phyloP scores from a whole-genome alignment of 2,888 invertebrate species.

The Diarsia brunnea region DNA sequence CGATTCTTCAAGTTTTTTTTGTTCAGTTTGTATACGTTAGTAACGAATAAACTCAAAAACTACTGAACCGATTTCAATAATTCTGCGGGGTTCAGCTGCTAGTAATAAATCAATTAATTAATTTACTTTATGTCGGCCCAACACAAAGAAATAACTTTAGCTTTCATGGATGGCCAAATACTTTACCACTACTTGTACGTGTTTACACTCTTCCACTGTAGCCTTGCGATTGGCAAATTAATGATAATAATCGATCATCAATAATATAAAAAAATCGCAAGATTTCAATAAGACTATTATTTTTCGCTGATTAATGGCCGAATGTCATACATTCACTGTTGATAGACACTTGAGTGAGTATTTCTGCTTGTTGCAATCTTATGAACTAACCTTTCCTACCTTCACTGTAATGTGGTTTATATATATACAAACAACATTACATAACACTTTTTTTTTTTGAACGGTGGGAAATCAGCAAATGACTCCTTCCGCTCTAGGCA shows the following conservation, averaged over 20 bases:
- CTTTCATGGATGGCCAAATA: background rate
- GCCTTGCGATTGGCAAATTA: slow-evolving; percentile 24
- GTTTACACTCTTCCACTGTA: background rate
- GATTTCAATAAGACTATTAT: background rate
- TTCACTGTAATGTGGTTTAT: background rate
- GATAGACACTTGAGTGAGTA: slow-evolving; percentile 8
- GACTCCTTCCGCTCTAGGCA: too few species aligned
- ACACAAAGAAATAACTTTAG: background rate
- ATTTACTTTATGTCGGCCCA: too few species aligned
- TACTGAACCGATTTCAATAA: too few species aligned
- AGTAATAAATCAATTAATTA: too few species aligned
- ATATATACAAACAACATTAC: background rate
- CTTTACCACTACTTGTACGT: background rate
- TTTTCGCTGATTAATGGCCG: background rate
- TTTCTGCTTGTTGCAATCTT: background rate
- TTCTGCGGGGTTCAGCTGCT: too few species aligned
- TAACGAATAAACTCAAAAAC: too few species aligned
- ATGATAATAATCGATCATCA: slow-evolving; percentile 14
- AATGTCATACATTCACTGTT: slow-evolving; percentile 12
- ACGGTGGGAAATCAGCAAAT: too few species aligned
- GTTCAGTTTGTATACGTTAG: too few species aligned
- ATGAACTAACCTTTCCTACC: background rate
- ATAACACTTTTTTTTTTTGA: too few species aligned
- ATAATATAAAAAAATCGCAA: slow-evolving; percentile 3
- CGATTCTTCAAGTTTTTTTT: background rate